Evolutionary conservation across 2,113 vertebrate species (phyloP).

Genomic region (Pteruthius melanotis): DNA sequence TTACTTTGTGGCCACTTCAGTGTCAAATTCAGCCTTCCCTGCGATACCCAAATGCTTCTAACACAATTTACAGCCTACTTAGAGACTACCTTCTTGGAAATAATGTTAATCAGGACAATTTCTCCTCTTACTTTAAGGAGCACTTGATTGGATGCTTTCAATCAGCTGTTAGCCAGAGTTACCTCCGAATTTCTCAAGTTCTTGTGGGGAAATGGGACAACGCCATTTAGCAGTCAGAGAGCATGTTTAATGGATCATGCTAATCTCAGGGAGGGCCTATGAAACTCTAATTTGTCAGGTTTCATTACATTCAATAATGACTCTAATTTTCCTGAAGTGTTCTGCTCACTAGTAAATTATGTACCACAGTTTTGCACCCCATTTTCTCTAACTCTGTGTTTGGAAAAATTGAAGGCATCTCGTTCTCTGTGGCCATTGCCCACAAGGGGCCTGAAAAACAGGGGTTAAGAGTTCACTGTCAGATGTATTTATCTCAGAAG

Average conservation of each 20-base stretch:
- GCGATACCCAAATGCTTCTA: slow-evolving; percentile 33
- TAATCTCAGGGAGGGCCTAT: slow-evolving; percentile 56
- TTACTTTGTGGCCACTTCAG: slow-evolving; percentile 50
- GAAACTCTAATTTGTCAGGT: slow-evolving; percentile 62
- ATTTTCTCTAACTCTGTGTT: not conserved
- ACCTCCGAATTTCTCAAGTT: slow-evolving; percentile 12
- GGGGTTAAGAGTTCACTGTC: not conserved
- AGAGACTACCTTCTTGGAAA: slow-evolving; percentile 49
- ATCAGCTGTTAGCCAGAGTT: slow-evolving; percentile 25
- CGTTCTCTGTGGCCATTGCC: not conserved
- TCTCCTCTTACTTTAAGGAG: slow-evolving; percentile 28
- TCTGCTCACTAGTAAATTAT: slow-evolving; percentile 47
- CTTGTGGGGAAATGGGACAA: slow-evolving; percentile 23
- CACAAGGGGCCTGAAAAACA: not conserved
- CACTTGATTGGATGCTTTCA: slow-evolving; percentile 27
- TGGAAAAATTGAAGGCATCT: not conserved
- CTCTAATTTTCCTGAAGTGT: slow-evolving; percentile 46
- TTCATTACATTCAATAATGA: slow-evolving; percentile 65
- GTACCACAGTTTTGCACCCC: slow-evolving; percentile 18
- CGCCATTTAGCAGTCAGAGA: slow-evolving; percentile 41
- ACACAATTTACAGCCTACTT: slow-evolving; percentile 47
- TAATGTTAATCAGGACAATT: slow-evolving; percentile 55
- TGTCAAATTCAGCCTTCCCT: slow-evolving; percentile 40
- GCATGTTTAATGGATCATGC: slow-evolving; percentile 51
- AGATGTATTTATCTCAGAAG: slow-evolving; percentile 27